These are phyloP conservation scores for Myocastor coypus DNA, from an alignment of 2,113 vertebrate species.

Conservation along the genomic window DNA sequence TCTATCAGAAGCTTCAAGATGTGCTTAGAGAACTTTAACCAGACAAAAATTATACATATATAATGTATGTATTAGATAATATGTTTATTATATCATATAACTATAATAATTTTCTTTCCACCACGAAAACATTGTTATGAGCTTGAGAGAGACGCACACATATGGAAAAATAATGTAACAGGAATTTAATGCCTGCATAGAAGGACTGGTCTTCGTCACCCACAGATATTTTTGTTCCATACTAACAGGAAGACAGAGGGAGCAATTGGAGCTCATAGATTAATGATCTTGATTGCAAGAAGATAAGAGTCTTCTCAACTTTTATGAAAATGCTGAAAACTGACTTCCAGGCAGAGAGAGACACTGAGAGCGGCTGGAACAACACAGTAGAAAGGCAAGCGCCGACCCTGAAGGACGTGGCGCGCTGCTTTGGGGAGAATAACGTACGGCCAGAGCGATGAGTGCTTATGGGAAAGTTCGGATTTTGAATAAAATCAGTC, in stretches of 20 bases:
- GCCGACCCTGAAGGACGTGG: background rate
- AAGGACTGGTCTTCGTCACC: background rate
- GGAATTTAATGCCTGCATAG: background rate
- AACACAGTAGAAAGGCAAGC: background rate
- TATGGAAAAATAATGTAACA: background rate
- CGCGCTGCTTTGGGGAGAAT: background rate
- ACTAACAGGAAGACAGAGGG: background rate
- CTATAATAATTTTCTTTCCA: no score
- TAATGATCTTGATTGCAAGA: background rate
- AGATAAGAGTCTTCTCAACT: background rate
- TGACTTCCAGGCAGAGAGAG: background rate
- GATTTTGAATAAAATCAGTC: background rate
- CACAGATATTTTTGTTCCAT: background rate
- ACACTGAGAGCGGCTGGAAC: background rate
- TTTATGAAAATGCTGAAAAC: background rate
- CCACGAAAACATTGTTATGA: no score
- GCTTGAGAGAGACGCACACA: background rate
- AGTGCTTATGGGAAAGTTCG: background rate
- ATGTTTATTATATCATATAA: no score
- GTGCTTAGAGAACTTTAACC: background rate
- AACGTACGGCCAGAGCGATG: background rate
- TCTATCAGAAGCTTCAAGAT: background rate
- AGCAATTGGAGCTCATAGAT: background rate
- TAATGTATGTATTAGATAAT: background rate
- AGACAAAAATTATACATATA: background rate